phyloP scores from a whole-genome alignment of 2,797 vertebrate genomes.

The Etheostoma perlongum region DNA sequence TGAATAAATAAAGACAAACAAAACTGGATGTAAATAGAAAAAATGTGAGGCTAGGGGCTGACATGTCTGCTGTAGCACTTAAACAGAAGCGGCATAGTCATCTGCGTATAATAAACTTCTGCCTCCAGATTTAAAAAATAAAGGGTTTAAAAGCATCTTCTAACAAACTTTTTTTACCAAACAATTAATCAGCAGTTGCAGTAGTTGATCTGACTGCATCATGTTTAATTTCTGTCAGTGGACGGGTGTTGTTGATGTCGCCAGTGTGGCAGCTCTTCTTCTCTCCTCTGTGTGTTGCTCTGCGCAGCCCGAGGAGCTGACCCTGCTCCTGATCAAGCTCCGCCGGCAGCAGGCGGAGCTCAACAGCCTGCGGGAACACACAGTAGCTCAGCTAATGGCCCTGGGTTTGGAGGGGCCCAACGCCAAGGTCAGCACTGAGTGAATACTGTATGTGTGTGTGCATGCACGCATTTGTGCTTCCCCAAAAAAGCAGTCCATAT shows the following conservation, averaged over 20 bases:
- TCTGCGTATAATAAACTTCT: not conserved
- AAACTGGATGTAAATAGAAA: not conserved
- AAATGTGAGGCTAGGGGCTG: not conserved
- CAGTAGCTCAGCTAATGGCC: slow-evolving; percentile 94
- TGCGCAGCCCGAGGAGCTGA: slow-evolving; percentile 97
- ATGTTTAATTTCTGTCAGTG: not conserved
- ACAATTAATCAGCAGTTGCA: not conserved
- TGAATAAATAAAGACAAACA: not conserved
- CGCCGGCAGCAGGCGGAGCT: slow-evolving; percentile 98
- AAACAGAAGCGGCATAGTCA: slow-evolving; percentile 1
- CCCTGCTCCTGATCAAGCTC: slow-evolving; percentile 98
- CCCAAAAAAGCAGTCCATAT: not conserved
- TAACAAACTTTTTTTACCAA: not conserved
- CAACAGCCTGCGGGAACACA: slow-evolving; percentile 95
- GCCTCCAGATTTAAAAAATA: not conserved
- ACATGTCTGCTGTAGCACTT: not conserved
- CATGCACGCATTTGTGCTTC: slow-evolving; percentile 40
- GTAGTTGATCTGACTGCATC: slow-evolving; percentile 5
- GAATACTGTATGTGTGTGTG: slow-evolving; percentile 37
- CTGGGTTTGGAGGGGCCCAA: slow-evolving; percentile 93
- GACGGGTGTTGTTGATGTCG: slow-evolving; percentile 9
- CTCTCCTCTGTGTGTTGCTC: slow-evolving; percentile 58
- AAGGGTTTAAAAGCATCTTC: not conserved
- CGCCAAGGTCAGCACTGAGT: slow-evolving; percentile 93
- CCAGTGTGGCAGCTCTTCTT: slow-evolving; percentile 37